Conservation (phyloP, 64 coral and sea anemone species). For the Dendrophyllia cribrosa region DNA sequence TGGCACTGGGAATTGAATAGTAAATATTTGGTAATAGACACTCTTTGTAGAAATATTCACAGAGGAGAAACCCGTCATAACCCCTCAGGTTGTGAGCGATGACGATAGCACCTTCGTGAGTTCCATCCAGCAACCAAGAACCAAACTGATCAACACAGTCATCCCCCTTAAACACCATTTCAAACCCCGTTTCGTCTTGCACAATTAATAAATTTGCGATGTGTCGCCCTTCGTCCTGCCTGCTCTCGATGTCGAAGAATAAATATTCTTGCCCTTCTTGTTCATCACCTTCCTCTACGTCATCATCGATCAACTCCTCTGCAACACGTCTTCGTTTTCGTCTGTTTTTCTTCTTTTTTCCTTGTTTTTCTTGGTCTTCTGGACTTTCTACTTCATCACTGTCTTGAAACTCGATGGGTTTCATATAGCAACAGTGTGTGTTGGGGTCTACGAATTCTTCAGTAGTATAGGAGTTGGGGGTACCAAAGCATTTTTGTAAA, state of each 20-base stretch:
- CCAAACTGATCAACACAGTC: conserved; percentile 33
- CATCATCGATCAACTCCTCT: background rate
- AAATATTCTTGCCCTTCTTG: conserved; percentile 44
- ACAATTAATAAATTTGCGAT: conserved; percentile 47
- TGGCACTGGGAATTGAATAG: too few species aligned
- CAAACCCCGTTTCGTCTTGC: conserved; percentile 35
- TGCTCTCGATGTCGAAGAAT: conserved; percentile 51
- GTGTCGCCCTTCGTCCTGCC: conserved; percentile 40
- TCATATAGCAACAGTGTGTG: background rate
- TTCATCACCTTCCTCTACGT: background rate
- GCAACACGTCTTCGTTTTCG: background rate
- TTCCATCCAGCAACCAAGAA: conserved; percentile 27
- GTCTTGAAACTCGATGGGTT: background rate
- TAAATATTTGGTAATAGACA: conserved; percentile 36
- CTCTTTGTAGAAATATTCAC: conserved; percentile 60
- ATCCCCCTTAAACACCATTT: conserved; percentile 44
- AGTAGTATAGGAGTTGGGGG: too few species aligned
- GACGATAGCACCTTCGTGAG: conserved; percentile 8
- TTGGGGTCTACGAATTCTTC: background rate
- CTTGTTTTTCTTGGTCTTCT: background rate
- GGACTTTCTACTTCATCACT: too few species aligned
- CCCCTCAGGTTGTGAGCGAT: conserved; percentile 41
- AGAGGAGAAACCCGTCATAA: conserved; percentile 35
- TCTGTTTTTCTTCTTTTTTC: background rate
- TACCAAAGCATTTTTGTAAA: too few species aligned